A percentile compares a stretch with the other conserved stretches of the same genome.
Evolutionary conservation across 2,797 vertebrate genomes (phyloP).

Genomic region (Pangasius larnaudii): DNA sequence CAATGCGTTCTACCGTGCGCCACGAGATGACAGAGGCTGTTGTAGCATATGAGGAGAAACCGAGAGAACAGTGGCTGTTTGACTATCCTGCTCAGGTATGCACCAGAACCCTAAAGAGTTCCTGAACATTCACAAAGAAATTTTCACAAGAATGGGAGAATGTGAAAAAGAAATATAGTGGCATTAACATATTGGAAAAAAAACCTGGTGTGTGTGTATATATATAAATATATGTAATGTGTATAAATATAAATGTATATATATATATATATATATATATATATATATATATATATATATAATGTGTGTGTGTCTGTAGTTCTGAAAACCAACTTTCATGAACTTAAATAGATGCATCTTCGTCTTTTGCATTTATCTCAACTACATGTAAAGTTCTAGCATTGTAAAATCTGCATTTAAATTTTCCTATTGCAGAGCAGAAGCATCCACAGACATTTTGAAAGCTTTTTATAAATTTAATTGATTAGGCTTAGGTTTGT

Average conservation of each 20-base stretch:
- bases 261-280: too few relatives aligned
- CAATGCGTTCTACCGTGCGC: conserved; percentile 87
- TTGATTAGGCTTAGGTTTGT: neutral
- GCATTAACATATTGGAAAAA: too few relatives aligned
- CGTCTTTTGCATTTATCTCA: neutral
- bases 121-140: conserved; percentile 26
- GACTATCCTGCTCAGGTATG: conserved; percentile 96
- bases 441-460: neutral
- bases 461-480: neutral
- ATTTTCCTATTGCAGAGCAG: too few relatives aligned
- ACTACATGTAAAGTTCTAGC: neutral
- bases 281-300: too few relatives aligned
- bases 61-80: conserved; percentile 94
- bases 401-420: too few relatives aligned
- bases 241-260: too few relatives aligned
- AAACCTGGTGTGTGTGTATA: too few relatives aligned
- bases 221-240: too few relatives aligned
- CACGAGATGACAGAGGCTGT: conserved; percentile 85
- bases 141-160: neutral
- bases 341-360: neutral
- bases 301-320: too few relatives aligned
- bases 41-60: conserved; percentile 86
- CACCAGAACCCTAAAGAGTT: conserved; percentile 5
- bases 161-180: neutral
- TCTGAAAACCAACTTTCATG: too few relatives aligned